These are phyloP conservation scores for Drosophila nigricruria DNA, from an alignment of 2,888 invertebrate genomes.

Conservation along the genomic window DNA sequence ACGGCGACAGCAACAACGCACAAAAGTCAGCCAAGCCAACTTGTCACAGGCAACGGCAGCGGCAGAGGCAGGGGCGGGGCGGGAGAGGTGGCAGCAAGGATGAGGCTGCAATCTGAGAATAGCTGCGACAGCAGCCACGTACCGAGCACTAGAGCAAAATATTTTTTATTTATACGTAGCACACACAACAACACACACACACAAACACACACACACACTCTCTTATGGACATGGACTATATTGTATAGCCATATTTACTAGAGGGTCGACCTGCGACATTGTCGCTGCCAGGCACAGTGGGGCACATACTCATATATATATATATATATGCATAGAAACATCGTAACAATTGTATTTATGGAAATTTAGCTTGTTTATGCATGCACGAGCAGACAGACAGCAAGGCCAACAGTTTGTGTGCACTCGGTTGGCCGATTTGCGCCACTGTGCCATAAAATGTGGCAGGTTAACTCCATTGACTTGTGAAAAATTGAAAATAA, in stretches of 20 bases:
- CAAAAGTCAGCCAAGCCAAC: conserved; percentile 61
- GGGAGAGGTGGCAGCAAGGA: conserved; percentile 4
- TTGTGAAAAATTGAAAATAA: conserved; percentile 79
- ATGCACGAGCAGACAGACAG: neutral
- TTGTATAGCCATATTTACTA: conserved; percentile 69
- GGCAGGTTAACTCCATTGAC: conserved; percentile 77
- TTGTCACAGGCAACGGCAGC: conserved; percentile 57
- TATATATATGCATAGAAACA: neutral
- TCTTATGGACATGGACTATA: conserved; percentile 50
- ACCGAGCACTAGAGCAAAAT: conserved; percentile 73
- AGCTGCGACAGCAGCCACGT: conserved; percentile 58
- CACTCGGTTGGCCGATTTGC: neutral
- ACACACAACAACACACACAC: conserved; percentile 13
- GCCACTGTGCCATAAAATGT: conserved; percentile 60
- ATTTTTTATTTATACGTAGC: conserved; percentile 60
- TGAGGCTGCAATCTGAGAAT: conserved; percentile 56
- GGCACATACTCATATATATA: neutral
- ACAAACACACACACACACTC: conserved; percentile 8
- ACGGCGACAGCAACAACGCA: conserved; percentile 26
- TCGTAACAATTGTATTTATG: neutral
- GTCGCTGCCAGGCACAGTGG: conserved; percentile 38
- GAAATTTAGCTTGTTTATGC: neutral
- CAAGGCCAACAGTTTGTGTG: neutral
- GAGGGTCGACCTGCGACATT: conserved; percentile 28
- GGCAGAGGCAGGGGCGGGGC: conserved; percentile 17